Conservation (phyloP, 2,888 invertebrate species). For the Cantharis flavilabris region DNA sequence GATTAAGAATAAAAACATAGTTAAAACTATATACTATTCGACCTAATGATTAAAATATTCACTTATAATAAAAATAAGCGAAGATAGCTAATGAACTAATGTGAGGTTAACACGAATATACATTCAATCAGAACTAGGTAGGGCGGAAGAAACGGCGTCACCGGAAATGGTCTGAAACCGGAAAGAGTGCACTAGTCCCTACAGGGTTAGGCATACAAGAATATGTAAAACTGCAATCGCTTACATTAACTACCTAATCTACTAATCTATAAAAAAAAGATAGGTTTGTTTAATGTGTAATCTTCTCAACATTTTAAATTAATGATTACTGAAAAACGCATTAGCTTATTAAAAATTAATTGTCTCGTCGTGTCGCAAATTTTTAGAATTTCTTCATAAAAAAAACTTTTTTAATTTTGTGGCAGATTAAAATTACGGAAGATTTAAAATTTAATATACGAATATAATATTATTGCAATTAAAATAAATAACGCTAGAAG, state of each 20-base stretch:
- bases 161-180: slow-evolving; percentile 49
- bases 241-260: background rate
- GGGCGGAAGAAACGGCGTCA: slow-evolving; percentile 46
- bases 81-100: slow-evolving; percentile 47
- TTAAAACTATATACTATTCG: background rate
- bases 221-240: slow-evolving; percentile 31
- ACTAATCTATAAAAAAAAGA: background rate
- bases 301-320: background rate
- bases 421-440: background rate
- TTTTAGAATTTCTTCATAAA: background rate
- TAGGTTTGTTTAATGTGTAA: background rate
- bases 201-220: slow-evolving; percentile 12
- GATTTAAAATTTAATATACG: background rate
- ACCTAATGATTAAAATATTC: background rate
- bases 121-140: slow-evolving; percentile 46
- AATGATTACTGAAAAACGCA: background rate
- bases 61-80: slow-evolving; percentile 24
- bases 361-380: background rate
- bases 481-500: background rate
- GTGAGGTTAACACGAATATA: slow-evolving; percentile 48
- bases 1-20: background rate
- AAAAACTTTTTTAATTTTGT: background rate
- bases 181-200: slow-evolving; percentile 43
- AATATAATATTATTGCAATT: background rate
- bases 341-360: background rate